Percentiles rank a stretch among this genome's conserved stretches.
Conservation (phyloP, 2,888 invertebrate genomes). For the Teinopalpus imperialis region DNA sequence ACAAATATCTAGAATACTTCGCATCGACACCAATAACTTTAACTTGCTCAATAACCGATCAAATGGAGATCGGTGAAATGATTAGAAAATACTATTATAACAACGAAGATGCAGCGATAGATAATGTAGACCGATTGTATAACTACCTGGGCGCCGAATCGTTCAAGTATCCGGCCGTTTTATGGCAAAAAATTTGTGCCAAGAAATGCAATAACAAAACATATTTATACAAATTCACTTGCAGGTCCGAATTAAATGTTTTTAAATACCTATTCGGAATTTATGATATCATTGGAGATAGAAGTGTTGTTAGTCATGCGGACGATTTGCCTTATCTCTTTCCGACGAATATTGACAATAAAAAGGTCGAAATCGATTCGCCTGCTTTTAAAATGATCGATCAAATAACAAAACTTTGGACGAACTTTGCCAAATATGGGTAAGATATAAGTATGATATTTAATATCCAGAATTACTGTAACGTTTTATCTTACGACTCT, state of each 20-base stretch:
- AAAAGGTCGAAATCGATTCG: slow-evolving; percentile 35
- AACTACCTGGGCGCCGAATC: slow-evolving; percentile 39
- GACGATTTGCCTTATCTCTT: slow-evolving; percentile 36
- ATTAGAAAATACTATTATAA: slow-evolving; percentile 37
- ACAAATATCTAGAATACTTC: slow-evolving; percentile 35
- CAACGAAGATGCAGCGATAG: slow-evolving; percentile 29
- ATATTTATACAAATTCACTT: slow-evolving; percentile 53
- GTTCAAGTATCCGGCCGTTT: slow-evolving; percentile 40
- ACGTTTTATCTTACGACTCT: no score
- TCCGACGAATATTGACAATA: slow-evolving; percentile 27
- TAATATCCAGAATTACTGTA: no score
- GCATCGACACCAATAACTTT: slow-evolving; percentile 33
- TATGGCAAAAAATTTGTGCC: slow-evolving; percentile 40
- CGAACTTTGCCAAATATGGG: slow-evolving; percentile 53
- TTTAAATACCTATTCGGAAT: slow-evolving; percentile 31
- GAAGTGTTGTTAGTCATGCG: slow-evolving; percentile 24
- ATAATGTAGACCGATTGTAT: slow-evolving; percentile 37
- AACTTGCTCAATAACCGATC: slow-evolving; percentile 31
- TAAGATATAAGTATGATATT: slow-evolving; percentile 32
- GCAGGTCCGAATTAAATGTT: slow-evolving; percentile 49
- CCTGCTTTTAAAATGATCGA: slow-evolving; percentile 38
- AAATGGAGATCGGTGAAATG: slow-evolving; percentile 38
- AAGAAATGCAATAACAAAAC: slow-evolving; percentile 39
- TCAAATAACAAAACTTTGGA: slow-evolving; percentile 43
- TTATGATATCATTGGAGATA: slow-evolving; percentile 17